Conservation (phyloP, 2,113 vertebrate species). For the Pterocles burchelli region DNA sequence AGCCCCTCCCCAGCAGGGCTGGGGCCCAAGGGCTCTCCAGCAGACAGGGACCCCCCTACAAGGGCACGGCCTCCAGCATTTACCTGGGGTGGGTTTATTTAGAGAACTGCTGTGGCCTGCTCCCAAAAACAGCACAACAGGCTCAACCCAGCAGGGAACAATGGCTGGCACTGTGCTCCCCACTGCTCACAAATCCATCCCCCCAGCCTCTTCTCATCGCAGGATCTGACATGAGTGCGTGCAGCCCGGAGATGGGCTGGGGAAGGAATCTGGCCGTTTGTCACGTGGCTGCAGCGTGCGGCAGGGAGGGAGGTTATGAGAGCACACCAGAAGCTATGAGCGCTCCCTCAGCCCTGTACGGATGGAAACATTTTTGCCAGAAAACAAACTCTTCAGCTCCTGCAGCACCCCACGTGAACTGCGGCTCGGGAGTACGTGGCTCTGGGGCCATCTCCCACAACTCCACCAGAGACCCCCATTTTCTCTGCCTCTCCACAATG, state of each 20-base stretch:
- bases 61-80: neutral
- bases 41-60: neutral
- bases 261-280: neutral
- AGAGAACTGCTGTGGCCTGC: neutral
- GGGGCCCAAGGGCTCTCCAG: neutral
- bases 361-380: neutral
- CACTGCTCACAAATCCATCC: neutral
- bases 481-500: neutral
- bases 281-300: accelerated
- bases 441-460: neutral
- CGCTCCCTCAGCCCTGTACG: neutral
- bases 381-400: neutral
- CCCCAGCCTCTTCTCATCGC: neutral
- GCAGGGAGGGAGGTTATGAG: neutral
- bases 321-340: neutral
- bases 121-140: neutral
- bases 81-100: neutral
- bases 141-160: neutral
- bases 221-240: neutral
- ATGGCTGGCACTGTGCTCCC: neutral
- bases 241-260: neutral
- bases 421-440: neutral
- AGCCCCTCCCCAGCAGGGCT: neutral
- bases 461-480: neutral
- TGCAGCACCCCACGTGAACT: neutral